Base-by-base conservation (phyloP, 2,888 invertebrate genomes). In the Chirona hameri region DNA sequence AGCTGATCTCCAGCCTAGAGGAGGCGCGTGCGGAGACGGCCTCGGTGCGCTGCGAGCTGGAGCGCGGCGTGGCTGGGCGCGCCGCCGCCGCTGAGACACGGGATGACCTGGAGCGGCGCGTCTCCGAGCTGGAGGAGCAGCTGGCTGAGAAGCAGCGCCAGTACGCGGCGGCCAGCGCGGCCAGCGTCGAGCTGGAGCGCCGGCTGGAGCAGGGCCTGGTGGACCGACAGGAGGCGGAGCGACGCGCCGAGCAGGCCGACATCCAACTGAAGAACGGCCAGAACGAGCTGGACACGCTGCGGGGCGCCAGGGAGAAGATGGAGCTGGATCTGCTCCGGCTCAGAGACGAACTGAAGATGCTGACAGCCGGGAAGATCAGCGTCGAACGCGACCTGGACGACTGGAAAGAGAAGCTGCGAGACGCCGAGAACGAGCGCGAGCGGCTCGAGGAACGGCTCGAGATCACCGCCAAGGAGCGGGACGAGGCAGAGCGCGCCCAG, bases 241-340 rank as follows among this genome's bases (percentile, higher is more conserved):
- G 76, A 39, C 76, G 76, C 24, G 76, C 46, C 39, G 76, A 76
- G 46, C 76, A 76, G 46, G 76, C 76, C 24, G 76, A 76, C 10
- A 14, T 76, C 2, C 76, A 24, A 24, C 24, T 76, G 21, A 76
- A 76, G 76, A 76, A 76, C 46, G 76, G 76, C 21, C 76, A 76
- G 76, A 76, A 76, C 76, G 76, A 76, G 76, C 76, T 76, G 39
- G 46, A 10, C 39, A 76, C 76, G 39, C 39, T 76, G 76, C 76
- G 76, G 1, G 76, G 46, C 24, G 24, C 76, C 21, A 18, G 46
- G 10, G 76, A 76, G 46, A 14, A 31, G 76, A 39, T 76, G 24
- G 76, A 76, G 46, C 10, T 76, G 9, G 76, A 76, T 46, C 7
- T 46, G 39, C 39, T 39, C 18, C 39, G 76, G 9, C 24, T 76